A percentile compares a stretch with the other conserved stretches of the same genome.
Conservation (phyloP, 2,113 vertebrate genomes). For the Ginglymostoma cirratum region DNA sequence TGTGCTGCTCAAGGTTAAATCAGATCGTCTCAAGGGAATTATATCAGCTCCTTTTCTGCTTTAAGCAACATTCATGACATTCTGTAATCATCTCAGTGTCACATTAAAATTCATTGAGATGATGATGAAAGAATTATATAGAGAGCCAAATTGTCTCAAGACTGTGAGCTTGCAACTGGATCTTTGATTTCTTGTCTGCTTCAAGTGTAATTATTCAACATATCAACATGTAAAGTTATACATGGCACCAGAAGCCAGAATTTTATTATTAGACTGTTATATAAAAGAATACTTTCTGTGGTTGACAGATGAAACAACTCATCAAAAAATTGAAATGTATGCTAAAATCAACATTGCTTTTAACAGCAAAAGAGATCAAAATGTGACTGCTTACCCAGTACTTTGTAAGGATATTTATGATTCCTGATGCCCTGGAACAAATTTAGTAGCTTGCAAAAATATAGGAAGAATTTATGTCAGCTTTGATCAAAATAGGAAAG, state of each 20-base stretch:
- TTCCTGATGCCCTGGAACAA: neutral
- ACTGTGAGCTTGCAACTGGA: neutral
- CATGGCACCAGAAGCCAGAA: neutral
- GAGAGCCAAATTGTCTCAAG: slow-evolving; percentile 20
- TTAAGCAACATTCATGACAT: slow-evolving; percentile 18
- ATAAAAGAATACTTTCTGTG: neutral
- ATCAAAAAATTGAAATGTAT: neutral
- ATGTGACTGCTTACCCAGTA: neutral
- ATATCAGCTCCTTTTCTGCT: slow-evolving; percentile 27
- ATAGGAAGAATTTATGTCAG: neutral
- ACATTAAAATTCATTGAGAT: slow-evolving; percentile 29
- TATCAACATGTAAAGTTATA: neutral
- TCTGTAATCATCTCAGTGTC: slow-evolving; percentile 31
- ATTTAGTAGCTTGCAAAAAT: neutral
- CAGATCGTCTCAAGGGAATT: neutral
- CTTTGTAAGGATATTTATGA: neutral
- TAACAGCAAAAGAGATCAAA: neutral
- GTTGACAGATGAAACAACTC: slow-evolving; percentile 16
- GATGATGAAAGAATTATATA: slow-evolving; percentile 1
- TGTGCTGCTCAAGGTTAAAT: slow-evolving; percentile 13
- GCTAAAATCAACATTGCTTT: neutral
- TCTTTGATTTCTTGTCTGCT: slow-evolving; percentile 14
- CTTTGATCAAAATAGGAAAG: neutral
- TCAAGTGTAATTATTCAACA: neutral
- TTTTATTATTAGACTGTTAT: neutral